Evolutionary conservation across 2,888 invertebrate genomes (phyloP).

Genomic region (Microctonus brassicae): DNA sequence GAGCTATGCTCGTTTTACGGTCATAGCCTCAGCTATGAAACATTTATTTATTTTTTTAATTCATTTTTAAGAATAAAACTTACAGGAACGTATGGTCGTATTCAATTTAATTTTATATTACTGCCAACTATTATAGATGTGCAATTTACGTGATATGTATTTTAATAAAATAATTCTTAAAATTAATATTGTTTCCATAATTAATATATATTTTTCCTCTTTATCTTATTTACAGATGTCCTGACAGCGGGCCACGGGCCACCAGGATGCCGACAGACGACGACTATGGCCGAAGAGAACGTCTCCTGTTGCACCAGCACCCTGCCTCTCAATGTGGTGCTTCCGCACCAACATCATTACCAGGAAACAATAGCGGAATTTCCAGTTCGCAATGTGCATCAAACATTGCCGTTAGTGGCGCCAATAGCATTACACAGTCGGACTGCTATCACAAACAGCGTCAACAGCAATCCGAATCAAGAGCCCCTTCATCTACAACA

Average conservation of each 20-base stretch:
- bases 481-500: constrained; percentile 27
- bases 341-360: constrained; percentile 48
- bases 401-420: constrained; percentile 54
- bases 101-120: not conserved
- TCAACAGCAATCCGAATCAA: constrained; percentile 71
- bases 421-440: constrained; percentile 61
- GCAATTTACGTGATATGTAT: not conserved
- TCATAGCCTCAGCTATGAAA: not conserved
- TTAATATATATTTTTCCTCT: not conserved
- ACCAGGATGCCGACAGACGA: constrained; percentile 75
- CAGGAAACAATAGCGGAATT: constrained; percentile 60
- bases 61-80: not conserved
- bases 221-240: constrained; percentile 72
- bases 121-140: not conserved
- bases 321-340: constrained; percentile 64
- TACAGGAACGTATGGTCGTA: not conserved
- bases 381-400: constrained; percentile 62
- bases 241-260: constrained; percentile 78
- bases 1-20: constrained; percentile 4
- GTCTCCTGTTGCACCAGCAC: constrained; percentile 68
- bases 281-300: constrained; percentile 70
- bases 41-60: not conserved
- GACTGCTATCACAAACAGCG: constrained; percentile 71
- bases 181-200: not conserved
- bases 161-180: not conserved